Conservation (phyloP, 2,888 invertebrate genomes). For the Drosophila setosimentum region DNA sequence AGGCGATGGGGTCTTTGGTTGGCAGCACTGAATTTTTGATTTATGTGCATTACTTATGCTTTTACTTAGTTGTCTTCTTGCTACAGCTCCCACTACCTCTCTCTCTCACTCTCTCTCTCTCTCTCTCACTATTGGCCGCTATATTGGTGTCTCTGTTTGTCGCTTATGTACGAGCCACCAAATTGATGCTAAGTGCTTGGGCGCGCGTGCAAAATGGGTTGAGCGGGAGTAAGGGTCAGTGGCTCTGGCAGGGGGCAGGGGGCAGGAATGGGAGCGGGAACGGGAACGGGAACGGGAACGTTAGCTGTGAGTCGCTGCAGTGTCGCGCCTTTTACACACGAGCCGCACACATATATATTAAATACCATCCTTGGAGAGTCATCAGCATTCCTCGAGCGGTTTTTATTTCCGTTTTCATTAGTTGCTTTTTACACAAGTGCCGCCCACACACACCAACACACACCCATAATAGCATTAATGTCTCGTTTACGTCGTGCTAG, state of each 20-base stretch:
- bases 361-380: slow-evolving; percentile 82
- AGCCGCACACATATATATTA: slow-evolving; percentile 59
- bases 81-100: slow-evolving; percentile 9
- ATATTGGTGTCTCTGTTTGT: slow-evolving; percentile 45
- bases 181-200: slow-evolving; percentile 79
- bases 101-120: neutral
- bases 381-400: slow-evolving; percentile 82
- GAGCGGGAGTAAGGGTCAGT: slow-evolving; percentile 27
- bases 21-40: slow-evolving; percentile 83
- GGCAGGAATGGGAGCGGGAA: neutral
- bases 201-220: slow-evolving; percentile 79
- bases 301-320: slow-evolving; percentile 17
- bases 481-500: slow-evolving; percentile 67
- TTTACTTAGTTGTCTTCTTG: slow-evolving; percentile 76
- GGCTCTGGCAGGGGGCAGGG: neutral
- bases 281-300: slow-evolving; percentile 2
- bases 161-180: slow-evolving; percentile 71
- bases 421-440: slow-evolving; percentile 81
- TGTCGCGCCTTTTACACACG: slow-evolving; percentile 65
- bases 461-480: slow-evolving; percentile 76
- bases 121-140: neutral
- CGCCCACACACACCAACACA: slow-evolving; percentile 53
- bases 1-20: slow-evolving; percentile 36
- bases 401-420: slow-evolving; percentile 82
- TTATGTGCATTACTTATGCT: slow-evolving; percentile 83